A percentile compares a stretch with the other conserved stretches of the same genome.
Evolutionary conservation across 2,113 vertebrate genomes (phyloP).

Genomic region (Sorex fumeus): DNA sequence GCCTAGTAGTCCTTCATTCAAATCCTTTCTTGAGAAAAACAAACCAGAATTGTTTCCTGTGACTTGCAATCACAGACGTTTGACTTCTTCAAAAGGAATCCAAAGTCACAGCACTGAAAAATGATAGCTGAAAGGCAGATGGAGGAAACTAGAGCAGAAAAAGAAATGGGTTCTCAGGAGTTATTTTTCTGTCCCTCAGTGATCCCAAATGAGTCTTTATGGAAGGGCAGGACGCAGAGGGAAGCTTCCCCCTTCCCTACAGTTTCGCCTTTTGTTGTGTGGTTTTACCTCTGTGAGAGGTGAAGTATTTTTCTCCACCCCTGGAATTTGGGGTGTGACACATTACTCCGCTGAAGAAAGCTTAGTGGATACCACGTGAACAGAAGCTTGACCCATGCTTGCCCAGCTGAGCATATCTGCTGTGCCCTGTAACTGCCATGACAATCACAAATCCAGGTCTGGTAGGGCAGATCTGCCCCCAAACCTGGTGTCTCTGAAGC

Average conservation of each 20-base stretch:
- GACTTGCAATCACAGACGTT: neutral
- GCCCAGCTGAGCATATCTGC: neutral
- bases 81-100: constrained; percentile 38
- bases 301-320: neutral
- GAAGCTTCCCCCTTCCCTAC: neutral
- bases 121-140: neutral
- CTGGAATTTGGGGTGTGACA: neutral
- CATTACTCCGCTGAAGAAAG: neutral
- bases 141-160: too few relatives aligned
- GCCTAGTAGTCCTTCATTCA: neutral
- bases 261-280: neutral
- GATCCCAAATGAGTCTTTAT: neutral
- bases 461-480: neutral
- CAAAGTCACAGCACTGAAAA: constrained; percentile 2
- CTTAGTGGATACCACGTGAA: neutral
- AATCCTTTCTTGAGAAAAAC: constrained; percentile 21
- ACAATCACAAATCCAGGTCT: neutral
- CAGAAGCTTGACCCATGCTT: neutral
- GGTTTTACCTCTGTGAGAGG: neutral
- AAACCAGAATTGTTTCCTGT: constrained; percentile 7
- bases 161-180: neutral
- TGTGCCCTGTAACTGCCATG: neutral
- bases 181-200: neutral
- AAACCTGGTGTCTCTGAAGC: neutral
- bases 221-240: neutral